Conservation (phyloP, 2,113 vertebrate genomes). For the Corythaixoides concolor region DNA sequence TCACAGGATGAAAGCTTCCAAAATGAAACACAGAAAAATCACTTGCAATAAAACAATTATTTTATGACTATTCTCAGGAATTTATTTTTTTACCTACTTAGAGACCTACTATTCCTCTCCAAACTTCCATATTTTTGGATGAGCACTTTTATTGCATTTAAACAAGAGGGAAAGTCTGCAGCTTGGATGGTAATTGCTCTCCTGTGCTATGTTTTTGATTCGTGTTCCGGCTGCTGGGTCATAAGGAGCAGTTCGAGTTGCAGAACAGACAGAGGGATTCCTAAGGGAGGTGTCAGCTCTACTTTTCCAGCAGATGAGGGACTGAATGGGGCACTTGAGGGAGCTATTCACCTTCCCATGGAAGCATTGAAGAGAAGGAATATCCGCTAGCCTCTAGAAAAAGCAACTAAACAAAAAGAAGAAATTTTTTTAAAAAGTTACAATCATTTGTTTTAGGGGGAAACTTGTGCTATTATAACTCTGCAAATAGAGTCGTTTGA, state of each 20-base stretch:
- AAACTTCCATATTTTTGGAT: not conserved
- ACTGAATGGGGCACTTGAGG: conserved; percentile 31
- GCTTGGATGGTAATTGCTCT: not conserved
- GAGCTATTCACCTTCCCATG: conserved; percentile 3
- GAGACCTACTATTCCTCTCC: not conserved
- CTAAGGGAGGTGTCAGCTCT: not conserved
- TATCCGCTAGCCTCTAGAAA: not conserved
- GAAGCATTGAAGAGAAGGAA: not conserved
- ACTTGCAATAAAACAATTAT: not conserved
- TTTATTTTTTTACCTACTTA: not conserved
- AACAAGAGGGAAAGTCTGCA: not conserved
- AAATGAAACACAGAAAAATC: not conserved
- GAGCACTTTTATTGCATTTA: not conserved
- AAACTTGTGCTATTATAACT: not conserved
- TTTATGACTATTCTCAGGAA: not conserved
- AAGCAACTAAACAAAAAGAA: not conserved
- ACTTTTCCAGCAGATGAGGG: not conserved
- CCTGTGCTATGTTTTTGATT: not conserved
- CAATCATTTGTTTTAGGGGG: not conserved
- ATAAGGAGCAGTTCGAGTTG: not conserved
- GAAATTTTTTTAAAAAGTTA: not conserved
- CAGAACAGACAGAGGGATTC: not conserved
- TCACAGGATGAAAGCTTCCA: not conserved
- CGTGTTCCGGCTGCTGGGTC: not conserved
- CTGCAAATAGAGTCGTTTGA: not conserved